Conservation (phyloP, 2,888 invertebrate genomes). For the Hedya salicella region DNA sequence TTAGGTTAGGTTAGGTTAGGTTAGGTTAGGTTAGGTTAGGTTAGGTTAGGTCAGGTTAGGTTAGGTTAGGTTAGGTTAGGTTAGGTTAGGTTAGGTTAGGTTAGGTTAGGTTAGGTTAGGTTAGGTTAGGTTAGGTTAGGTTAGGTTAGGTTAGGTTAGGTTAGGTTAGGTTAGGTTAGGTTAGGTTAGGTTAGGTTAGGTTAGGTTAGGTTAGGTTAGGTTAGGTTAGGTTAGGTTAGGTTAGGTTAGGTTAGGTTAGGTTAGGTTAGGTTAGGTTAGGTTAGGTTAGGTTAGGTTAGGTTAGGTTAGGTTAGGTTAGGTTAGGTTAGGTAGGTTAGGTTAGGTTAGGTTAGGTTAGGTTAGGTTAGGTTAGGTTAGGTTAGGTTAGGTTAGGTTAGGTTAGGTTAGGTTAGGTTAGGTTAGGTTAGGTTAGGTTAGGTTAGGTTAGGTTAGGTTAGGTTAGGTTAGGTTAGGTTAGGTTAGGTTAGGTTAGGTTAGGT, state of each 20-base stretch:
- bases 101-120: conserved; percentile 14
- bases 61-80: conserved; percentile 14
- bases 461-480: too few species aligned
- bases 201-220: conserved; percentile 14
- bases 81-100: conserved; percentile 14
- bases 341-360: too few species aligned
- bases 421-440: too few species aligned
- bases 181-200: conserved; percentile 14
- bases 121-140: conserved; percentile 14
- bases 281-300: conserved; percentile 14
- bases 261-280: conserved; percentile 14
- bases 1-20: conserved; percentile 14
- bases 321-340: too few species aligned
- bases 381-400: too few species aligned
- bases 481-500: too few species aligned
- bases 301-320: too few species aligned
- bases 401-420: too few species aligned
- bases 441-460: too few species aligned
- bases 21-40: conserved; percentile 14
- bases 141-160: conserved; percentile 14
- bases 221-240: conserved; percentile 13
- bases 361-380: too few species aligned
- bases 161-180: conserved; percentile 14
- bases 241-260: conserved; percentile 14
- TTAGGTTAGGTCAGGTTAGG: conserved; percentile 12